Evolutionary conservation across 2,888 invertebrate species (phyloP), one percentile per base, ranked within the genome.

Genomic region (Leptopterna dolabrata): DNA sequence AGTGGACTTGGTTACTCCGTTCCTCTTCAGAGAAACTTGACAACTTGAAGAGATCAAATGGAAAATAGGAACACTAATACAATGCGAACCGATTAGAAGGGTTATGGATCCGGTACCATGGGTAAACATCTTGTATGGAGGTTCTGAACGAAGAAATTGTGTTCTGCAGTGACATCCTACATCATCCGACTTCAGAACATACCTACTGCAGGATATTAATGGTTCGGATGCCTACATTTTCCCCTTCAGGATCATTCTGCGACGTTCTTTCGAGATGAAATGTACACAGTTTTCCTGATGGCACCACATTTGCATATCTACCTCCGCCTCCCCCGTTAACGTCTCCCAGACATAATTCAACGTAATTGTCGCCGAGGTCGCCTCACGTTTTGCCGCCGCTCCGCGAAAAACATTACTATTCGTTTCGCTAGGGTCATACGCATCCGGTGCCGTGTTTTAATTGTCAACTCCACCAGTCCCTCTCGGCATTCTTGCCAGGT

Each of bases 371-470:
- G 76, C 76, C 29, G 36, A 76, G 76, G 76, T 76, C 7, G 16
- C 76, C 43, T 36, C 76, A 16, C 16, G 24, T 27, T 41, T 41
- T n/a, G 19, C 76, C 19, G 76, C 19, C 36, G 30, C 71, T 71
- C 30, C 29, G 27, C 76, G 36, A 24, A 43, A 73, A 36, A n/a
- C 16, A 76, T 41, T 36, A 19, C 76, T 76, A 41, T 36, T 76
- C 76, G 71, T 36, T 71, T 30, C 16, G 76, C 76, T 19, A 14
- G 36, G 36, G 43, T 76, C 76, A 19, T 76, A 36, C 76, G 76
- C 76, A 76, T 76, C 76, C 76, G 76, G 76, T 43, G 76, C 14
- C 43, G 76, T 19, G 76, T 76, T 76, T 76, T 76, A 76, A 76
- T 76, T 43, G 76, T 76, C 76, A 76, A 76, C 41, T 76, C 41